Conservation (phyloP, 2,888 invertebrate species). For the Trachelus troglodyta region DNA sequence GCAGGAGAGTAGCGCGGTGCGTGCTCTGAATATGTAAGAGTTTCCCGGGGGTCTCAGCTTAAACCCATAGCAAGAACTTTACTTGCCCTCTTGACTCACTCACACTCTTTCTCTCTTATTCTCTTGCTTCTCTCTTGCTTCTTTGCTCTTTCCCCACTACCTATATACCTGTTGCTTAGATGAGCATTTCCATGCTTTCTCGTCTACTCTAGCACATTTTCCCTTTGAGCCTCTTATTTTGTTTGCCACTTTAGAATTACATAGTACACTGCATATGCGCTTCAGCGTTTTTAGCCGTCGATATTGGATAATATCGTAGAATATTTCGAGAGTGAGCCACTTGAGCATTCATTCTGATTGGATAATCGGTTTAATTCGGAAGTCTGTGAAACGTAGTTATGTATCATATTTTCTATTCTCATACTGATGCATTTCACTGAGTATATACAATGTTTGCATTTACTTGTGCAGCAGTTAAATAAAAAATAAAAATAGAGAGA, state of each 20-base stretch:
- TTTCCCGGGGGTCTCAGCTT: neutral
- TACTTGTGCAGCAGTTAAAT: neutral
- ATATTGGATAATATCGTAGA: neutral
- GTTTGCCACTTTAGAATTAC: neutral
- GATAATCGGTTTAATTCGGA: neutral
- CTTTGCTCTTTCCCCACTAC: neutral
- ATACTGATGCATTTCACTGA: neutral
- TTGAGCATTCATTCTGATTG: neutral
- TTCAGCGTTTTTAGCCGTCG: neutral
- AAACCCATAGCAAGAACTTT: neutral
- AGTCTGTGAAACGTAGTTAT: neutral
- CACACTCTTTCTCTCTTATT: neutral
- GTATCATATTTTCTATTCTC: neutral
- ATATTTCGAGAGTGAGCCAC: neutral
- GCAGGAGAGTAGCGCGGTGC: neutral
- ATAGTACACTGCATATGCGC: neutral
- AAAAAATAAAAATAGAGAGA: neutral
- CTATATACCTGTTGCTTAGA: constrained; percentile 6
- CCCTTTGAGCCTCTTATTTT: neutral
- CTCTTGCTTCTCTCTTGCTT: neutral
- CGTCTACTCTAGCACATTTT: neutral
- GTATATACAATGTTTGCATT: neutral
- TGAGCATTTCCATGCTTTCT: neutral
- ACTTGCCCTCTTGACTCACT: neutral
- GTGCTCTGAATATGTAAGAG: constrained; percentile 9